These are phyloP conservation scores for Gadus macrocephalus DNA, from an alignment of 2,113 vertebrate genomes.

Conservation along the genomic window DNA sequence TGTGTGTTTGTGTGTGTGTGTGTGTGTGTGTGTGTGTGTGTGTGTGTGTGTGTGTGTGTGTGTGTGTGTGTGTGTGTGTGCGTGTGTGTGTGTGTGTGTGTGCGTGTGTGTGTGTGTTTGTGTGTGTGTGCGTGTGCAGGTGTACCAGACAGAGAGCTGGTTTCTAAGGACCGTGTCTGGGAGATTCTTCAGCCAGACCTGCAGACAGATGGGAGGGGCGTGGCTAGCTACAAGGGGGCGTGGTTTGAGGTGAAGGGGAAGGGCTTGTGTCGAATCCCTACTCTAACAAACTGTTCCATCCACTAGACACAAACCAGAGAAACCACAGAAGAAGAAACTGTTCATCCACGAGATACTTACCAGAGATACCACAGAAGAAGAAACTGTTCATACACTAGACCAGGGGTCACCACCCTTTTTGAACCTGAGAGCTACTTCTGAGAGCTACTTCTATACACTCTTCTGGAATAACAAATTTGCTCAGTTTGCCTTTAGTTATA, in stretches of 20 bases:
- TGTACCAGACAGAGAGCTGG: constrained; percentile 85
- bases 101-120: constrained; percentile 7
- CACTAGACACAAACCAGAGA: constrained; percentile 64
- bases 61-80: constrained; percentile 6
- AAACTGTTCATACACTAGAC: constrained; percentile 75
- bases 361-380: too few species aligned
- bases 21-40: neutral
- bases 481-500: too few species aligned
- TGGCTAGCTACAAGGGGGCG: constrained; percentile 87
- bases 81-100: neutral
- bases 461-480: too few species aligned
- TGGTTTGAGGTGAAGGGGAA: constrained; percentile 91
- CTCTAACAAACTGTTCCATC: constrained; percentile 82
- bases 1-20: neutral
- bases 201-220: constrained; percentile 75
- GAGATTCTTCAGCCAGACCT: constrained; percentile 86
- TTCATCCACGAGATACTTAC: constrained; percentile 76
- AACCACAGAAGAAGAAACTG: constrained; percentile 55
- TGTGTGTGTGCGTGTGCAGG: constrained; percentile 60
- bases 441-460: too few species aligned
- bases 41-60: too few species aligned
- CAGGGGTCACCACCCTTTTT: too few species aligned
- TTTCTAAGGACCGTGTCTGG: constrained; percentile 85
- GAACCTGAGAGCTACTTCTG: too few species aligned
- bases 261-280: constrained; percentile 83